Evolutionary conservation across 2,888 invertebrate genomes (phyloP), one percentile per base, ranked within the genome.

Genomic region (Macrophya alboannulata): DNA sequence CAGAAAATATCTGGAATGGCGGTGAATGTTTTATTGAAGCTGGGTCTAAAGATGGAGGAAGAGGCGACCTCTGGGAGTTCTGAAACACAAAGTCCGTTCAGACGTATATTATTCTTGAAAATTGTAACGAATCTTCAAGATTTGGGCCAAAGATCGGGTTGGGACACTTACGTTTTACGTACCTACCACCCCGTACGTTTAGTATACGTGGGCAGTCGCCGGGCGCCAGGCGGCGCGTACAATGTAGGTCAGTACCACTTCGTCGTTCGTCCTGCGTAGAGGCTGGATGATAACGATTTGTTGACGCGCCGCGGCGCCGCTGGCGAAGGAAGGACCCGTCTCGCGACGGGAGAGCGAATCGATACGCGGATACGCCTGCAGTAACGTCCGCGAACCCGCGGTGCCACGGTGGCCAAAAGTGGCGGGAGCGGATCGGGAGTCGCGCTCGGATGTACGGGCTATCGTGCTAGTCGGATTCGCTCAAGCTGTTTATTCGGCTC

Each of bases 271-370:
- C 82, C 68, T 83, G 82, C 68, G 82, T 83, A 51, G 68, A 83
- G 68, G 82, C 68, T 83, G 82, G 45, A 83, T 51, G 82, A 83
- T 83, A 83, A 83, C 82, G 82, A 83, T 83, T 83, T 68, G 82
- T 83, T 45, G 68, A 83, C 40, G 82, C 68, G 68, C 79, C 65
- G 68, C 82, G 68, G 68, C 48, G 48, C 68, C 68, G 79, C 79
- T n/a, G 37, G 25, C 45, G 65, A 43, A 82, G 82, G 62, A 68
- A 81, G 79, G 68, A 68, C 48, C 55, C 68, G 68, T 68, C 82
- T 37, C 43, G 37, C 68, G 82, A 48, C 68, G 82, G 31, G 68
- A 65, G 31, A 83, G 48, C 82, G 12, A 68, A 83, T 83, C 82
- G 82, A 83, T 83, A 81, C 62, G 21, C 81, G 59, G 81, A 62